Evolutionary conservation across 2,888 invertebrate species (phyloP), one percentile per base, ranked within the genome.

Genomic region (Ophraella communa): DNA sequence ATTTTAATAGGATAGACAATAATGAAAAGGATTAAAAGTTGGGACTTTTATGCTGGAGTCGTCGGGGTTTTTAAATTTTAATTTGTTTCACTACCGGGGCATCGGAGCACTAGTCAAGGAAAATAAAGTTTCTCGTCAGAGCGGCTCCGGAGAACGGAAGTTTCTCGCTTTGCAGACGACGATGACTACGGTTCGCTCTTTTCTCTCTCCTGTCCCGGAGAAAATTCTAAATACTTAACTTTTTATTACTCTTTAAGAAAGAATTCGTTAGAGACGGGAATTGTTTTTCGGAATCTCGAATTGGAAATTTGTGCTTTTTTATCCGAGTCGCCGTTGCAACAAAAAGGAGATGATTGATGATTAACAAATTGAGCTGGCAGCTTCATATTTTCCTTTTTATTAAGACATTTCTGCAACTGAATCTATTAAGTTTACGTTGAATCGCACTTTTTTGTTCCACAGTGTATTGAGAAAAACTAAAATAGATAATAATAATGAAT

Each of bases 91-190:
- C 45, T 21, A 45, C 45, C 21, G 45, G n/a, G n/a, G 45, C 45
- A 45, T 54, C 18, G 54, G 20, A 23, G 42, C 39, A 54, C 20
- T 54, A 54, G 21, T 35, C 35, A 54, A 21, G 35, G 54, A 54
- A 35, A 63, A 59, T 59, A 59, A 59, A 63, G 58, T 63, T 63
- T 63, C 52, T 49, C 52, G 58, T 35, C 63, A 39, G 27, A 54
- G 24, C 45, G 63, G 45, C 58, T 63, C 58, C 63, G 45, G 35
- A 39, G 35, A 47, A 18, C 63, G 63, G 63, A 63, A 58, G 63
- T 63, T 53, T 57, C 45, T 58, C 58, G 42, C 30, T 44, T 49
- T 51, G 47, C 35, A 59, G 21, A 42, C 30, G 56, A 45, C 23
- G 27, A 21, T 55, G 30, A 20, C 56, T 24, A n/a, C n/a, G n/a